Evolutionary conservation across 2,888 invertebrate species (phyloP), one percentile per base, ranked within the genome.

Genomic region (Griposia aprilina): DNA sequence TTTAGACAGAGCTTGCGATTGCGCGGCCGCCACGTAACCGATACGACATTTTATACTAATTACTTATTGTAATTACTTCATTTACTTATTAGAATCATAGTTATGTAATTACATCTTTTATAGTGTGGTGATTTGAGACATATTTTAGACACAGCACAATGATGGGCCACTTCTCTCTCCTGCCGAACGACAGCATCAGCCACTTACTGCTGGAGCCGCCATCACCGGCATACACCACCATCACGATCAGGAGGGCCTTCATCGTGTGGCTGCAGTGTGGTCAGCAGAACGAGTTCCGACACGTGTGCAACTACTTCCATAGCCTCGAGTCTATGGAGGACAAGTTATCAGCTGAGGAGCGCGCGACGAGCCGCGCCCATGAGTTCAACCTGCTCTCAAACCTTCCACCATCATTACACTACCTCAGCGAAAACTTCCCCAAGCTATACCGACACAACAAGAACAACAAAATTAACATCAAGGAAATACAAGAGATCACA

Each of bases 241-340:
- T 87, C 23, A 94, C 95, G 0, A 90, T 94, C 11, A 86, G 93
- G 0, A 84, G 95, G 0, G 95, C 95, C 15, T 93, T 93, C 90
- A 90, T 94, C 4, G 93, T 93, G 36, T 95, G 95, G 95, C 88
- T 93, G 86, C 91, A 93, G 76, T 92, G 93, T 68, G 94, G 94
- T 0, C 93, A 93, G 89, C 81, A 74, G 75, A 93, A 93, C 82
- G 88, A 91, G 78, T 94, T 94, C 86, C 87, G 89, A 57, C 89
- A 92, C 11, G 94, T 94, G 70, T 94, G 94, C 88, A 91, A 94
- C 60, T 95, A 94, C 84, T 95, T 90, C 82, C 94, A 95, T 59
- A 70, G 87, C 1, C 82, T 95, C 63, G 95, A 94, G 74, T 85
- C 83, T 10, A 20, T 95, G 95, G 95, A 95, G 66, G 91, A 92